Percentiles rank a stretch among this genome's conserved stretches.
phyloP scores from a whole-genome alignment of 2,113 vertebrate genomes.

The Sylvietta virens region DNA sequence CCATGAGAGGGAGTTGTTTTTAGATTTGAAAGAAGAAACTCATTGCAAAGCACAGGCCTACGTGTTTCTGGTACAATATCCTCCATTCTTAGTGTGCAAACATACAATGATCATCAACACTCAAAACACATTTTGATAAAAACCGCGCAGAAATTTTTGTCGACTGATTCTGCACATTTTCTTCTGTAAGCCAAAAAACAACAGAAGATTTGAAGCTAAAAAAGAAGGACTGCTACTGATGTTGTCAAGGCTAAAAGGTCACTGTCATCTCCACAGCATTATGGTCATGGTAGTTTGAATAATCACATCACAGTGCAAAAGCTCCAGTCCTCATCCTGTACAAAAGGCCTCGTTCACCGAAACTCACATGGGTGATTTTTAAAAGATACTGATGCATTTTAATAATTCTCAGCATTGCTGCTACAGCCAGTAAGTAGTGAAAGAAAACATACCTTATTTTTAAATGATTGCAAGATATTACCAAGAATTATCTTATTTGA shows the following conservation, averaged over 20 bases:
- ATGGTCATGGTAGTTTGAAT: neutral
- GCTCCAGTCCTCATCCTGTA: neutral
- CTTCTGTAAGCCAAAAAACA: neutral
- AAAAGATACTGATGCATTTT: neutral
- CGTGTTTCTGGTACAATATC: neutral
- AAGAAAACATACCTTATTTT: neutral
- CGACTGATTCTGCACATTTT: neutral
- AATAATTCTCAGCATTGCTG: neutral
- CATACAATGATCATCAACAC: neutral
- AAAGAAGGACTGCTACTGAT: neutral
- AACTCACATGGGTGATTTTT: slow-evolving; percentile 21
- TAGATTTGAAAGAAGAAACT: neutral
- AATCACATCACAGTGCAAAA: neutral
- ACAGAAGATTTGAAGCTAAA: neutral
- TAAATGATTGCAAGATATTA: neutral
- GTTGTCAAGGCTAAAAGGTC: slow-evolving; percentile 11
- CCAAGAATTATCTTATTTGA: neutral
- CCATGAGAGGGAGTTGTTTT: neutral
- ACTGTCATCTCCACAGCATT: neutral
- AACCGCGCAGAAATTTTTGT: neutral
- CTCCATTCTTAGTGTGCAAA: neutral
- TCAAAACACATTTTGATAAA: neutral
- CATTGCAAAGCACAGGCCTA: neutral
- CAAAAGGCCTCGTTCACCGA: neutral
- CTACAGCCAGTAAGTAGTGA: neutral